Percentiles rank a stretch among this genome's conserved stretches.
phyloP scores from a whole-genome alignment of 2,797 vertebrate species.

The Gorsachius magnificus region DNA sequence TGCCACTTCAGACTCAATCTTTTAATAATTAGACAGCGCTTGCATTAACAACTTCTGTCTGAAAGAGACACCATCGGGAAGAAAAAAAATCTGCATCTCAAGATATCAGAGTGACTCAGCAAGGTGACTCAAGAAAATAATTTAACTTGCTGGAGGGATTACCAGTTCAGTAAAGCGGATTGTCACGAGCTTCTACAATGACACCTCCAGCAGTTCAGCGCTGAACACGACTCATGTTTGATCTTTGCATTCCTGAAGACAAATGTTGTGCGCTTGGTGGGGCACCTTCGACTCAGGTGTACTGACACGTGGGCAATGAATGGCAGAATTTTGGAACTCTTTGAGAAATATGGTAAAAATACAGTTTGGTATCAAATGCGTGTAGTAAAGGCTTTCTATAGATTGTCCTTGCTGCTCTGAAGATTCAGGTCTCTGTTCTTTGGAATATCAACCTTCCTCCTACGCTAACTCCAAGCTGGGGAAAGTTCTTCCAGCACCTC shows the following conservation, averaged over 20 bases:
- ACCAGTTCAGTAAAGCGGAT: not conserved
- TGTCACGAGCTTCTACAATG: not conserved
- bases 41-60: not conserved
- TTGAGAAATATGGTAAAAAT: not conserved
- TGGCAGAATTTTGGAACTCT: not conserved
- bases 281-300: not conserved
- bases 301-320: not conserved
- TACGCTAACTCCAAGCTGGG: not conserved
- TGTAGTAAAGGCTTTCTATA: not conserved
- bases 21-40: not conserved
- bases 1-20: not conserved
- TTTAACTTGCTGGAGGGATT: not conserved
- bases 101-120: not conserved
- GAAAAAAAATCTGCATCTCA: not conserved
- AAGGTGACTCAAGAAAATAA: not conserved
- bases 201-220: not conserved
- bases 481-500: not conserved
- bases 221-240: not conserved
- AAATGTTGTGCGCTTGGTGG: fast-evolving
- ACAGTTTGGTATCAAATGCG: not conserved
- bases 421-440: not conserved
- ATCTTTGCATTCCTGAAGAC: not conserved
- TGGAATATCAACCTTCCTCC: not conserved
- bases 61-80: not conserved
- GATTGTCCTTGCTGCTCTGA: not conserved